Evolutionary conservation across 2,113 vertebrate species (phyloP).

Genomic region (Gambusia holbrooki): DNA sequence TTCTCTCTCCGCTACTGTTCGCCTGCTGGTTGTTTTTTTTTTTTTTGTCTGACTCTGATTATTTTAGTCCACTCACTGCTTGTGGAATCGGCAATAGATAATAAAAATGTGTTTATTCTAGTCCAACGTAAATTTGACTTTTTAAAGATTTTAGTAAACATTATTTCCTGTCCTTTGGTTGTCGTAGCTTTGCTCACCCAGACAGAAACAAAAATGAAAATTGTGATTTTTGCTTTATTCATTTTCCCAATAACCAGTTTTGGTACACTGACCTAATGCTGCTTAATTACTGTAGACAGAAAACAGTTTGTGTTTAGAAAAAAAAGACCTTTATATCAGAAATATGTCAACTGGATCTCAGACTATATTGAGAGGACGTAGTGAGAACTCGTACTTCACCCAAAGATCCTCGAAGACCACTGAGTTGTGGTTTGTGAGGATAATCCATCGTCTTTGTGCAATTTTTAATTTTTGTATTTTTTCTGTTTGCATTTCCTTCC

Average conservation of each 20-base stretch:
- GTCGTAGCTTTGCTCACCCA: background rate
- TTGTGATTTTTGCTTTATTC: too few species aligned
- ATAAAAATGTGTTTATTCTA: too few species aligned
- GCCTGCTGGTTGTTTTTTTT: conserved; percentile 10
- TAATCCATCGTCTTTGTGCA: too few species aligned
- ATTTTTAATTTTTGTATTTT: too few species aligned
- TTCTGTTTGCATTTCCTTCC: too few species aligned
- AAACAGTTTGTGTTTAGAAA: too few species aligned
- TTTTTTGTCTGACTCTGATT: conserved; percentile 19
- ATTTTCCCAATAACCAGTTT: too few species aligned
- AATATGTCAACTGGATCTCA: background rate
- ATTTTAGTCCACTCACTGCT: conserved; percentile 5
- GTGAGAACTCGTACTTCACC: background rate
- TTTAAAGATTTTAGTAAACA: background rate
- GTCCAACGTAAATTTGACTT: too few species aligned
- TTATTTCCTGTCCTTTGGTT: background rate
- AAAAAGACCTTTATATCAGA: background rate
- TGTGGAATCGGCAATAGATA: background rate
- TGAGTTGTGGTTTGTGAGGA: too few species aligned
- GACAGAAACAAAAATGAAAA: background rate
- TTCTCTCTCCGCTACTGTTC: conserved; percentile 36
- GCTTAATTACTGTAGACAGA: background rate
- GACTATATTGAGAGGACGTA: background rate
- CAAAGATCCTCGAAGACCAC: too few species aligned
- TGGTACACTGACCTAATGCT: too few species aligned